Evolutionary conservation across 2,888 invertebrate genomes (phyloP).

Genomic region (Perizoma flavofasciatum): DNA sequence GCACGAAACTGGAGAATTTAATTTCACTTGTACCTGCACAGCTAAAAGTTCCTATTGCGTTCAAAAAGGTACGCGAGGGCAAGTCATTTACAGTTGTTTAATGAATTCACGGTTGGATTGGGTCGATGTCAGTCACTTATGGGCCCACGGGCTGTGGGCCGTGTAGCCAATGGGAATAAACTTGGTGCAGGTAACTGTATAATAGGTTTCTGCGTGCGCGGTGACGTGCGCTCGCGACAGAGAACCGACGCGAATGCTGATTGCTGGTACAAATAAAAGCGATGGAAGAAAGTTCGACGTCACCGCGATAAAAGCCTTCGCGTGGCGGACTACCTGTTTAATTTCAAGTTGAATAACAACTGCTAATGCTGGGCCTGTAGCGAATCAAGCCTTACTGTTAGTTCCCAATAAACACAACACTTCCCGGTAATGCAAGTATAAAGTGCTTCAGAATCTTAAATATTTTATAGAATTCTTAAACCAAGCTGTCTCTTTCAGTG

Average conservation of each 20-base stretch:
- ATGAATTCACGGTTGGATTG: constrained; percentile 67
- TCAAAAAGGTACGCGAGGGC: constrained; percentile 45
- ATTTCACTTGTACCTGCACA: constrained; percentile 43
- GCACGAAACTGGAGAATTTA: constrained; percentile 44
- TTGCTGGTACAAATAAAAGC: constrained; percentile 60
- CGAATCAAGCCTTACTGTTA: constrained; percentile 50
- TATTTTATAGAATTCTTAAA: too few relatives aligned
- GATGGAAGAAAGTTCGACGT: constrained; percentile 75
- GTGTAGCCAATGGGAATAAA: constrained; percentile 8
- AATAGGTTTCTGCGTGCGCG: constrained; percentile 6
- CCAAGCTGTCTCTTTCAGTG: too few relatives aligned
- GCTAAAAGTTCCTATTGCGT: constrained; percentile 46
- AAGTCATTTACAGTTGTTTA: constrained; percentile 53
- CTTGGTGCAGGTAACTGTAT: constrained; percentile 2
- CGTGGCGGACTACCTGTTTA: constrained; percentile 61
- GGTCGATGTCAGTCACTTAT: constrained; percentile 45
- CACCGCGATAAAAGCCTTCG: constrained; percentile 69
- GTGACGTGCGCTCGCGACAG: constrained; percentile 66
- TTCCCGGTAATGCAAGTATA: not conserved
- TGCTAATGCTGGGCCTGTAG: constrained; percentile 59
- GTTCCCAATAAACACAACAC: constrained; percentile 40
- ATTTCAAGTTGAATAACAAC: constrained; percentile 61
- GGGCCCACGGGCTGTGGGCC: constrained; percentile 1
- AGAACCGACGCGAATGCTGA: constrained; percentile 63
- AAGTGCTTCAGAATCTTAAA: not conserved